Evolutionary conservation across 2,797 vertebrate species (phyloP).

Genomic region (Platyrinchus mystaceus): DNA sequence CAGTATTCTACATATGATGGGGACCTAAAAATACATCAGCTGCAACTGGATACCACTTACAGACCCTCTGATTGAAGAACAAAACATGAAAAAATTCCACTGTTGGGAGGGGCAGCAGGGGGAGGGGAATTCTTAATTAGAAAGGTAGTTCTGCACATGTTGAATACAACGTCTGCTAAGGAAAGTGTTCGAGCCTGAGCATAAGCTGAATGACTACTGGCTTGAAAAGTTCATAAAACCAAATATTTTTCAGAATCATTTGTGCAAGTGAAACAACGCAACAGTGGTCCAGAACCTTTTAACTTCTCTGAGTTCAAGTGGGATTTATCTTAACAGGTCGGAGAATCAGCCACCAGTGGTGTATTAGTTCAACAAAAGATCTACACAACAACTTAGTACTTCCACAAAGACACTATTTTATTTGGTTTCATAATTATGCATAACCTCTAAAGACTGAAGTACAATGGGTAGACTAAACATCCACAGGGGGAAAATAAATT

Average conservation of each 20-base stretch:
- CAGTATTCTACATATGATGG: background rate
- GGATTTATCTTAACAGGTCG: background rate
- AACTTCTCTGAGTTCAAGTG: background rate
- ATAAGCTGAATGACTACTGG: background rate
- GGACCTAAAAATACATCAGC: background rate
- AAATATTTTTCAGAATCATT: background rate
- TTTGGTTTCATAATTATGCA: background rate
- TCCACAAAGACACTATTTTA: background rate
- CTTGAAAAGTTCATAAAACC: background rate
- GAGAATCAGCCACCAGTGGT: background rate
- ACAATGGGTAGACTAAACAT: background rate
- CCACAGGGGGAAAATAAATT: background rate
- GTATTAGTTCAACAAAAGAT: background rate
- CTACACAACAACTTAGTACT: background rate
- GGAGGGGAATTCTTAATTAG: background rate
- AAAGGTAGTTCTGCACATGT: background rate
- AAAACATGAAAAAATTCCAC: background rate
- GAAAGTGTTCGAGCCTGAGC: background rate
- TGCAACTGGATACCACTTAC: background rate
- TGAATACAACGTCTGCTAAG: background rate
- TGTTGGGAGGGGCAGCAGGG: fast-evolving
- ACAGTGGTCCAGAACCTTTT: background rate
- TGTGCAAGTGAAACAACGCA: background rate
- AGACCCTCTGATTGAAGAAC: background rate
- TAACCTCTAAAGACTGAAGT: background rate